Evolutionary conservation across 2,797 vertebrate species (phyloP).

Genomic region (Todus mexicanus): DNA sequence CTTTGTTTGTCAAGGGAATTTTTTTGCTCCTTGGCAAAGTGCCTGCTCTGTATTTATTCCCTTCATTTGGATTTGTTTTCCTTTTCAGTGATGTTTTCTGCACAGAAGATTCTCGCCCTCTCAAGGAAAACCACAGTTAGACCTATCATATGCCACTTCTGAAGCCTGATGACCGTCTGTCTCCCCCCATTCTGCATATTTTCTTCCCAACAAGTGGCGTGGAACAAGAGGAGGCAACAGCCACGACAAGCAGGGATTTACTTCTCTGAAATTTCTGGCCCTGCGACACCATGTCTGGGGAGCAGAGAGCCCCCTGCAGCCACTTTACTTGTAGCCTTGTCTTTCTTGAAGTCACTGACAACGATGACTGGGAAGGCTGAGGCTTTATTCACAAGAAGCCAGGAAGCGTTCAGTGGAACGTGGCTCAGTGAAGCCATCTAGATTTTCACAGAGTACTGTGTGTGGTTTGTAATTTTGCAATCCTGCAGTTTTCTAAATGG

Average conservation of each 20-base stretch:
- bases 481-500: background rate
- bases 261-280: background rate
- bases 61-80: background rate
- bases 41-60: slow-evolving; percentile 4
- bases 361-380: background rate
- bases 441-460: background rate
- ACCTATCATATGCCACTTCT: background rate
- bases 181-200: background rate
- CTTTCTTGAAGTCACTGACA: background rate
- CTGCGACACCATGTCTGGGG: background rate
- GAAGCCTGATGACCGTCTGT: background rate
- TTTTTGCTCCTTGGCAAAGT: background rate
- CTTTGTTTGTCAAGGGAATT: background rate
- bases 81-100: background rate
- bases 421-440: fast-evolving
- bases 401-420: background rate
- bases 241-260: background rate
- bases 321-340: background rate
- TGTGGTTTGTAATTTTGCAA: background rate
- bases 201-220: too few species aligned
- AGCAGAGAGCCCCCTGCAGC: background rate
- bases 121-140: background rate
- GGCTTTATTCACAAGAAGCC: background rate
- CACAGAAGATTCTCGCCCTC: background rate
- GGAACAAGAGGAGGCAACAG: background rate